Evolutionary conservation across 2,888 invertebrate species (phyloP).

Genomic region (Apamea anceps): DNA sequence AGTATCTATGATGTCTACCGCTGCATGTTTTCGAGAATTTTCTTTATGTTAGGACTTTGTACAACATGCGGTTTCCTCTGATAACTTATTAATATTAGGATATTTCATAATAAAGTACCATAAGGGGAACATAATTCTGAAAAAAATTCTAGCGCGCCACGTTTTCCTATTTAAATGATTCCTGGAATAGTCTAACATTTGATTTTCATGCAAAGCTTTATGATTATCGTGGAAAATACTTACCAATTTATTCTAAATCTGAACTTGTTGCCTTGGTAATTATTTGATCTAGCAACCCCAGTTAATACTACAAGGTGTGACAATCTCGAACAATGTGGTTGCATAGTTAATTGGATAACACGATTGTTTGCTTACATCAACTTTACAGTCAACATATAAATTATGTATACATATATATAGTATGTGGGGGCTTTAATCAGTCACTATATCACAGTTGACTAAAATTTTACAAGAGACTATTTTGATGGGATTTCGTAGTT

Average conservation of each 20-base stretch:
- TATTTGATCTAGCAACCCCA: constrained; percentile 41
- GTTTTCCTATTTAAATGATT: not conserved
- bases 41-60: not conserved
- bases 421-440: constrained; percentile 36
- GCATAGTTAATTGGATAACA: constrained; percentile 74
- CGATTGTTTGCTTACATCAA: constrained; percentile 67
- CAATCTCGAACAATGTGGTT: constrained; percentile 63
- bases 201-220: not conserved
- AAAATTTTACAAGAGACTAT: constrained; percentile 31
- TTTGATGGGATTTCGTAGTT: constrained; percentile 38
- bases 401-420: not conserved
- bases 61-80: not conserved
- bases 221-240: constrained; percentile 6
- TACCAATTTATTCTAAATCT: not conserved
- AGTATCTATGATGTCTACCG: not conserved
- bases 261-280: not conserved
- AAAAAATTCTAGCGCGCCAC: not conserved
- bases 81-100: not conserved
- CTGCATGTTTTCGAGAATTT: not conserved
- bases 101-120: not conserved
- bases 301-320: constrained; percentile 43
- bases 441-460: constrained; percentile 32
- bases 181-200: not conserved
- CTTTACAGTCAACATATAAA: constrained; percentile 46
- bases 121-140: not conserved